Base-by-base conservation (phyloP, 2,797 vertebrate species). In the Danionella dracula region DNA sequence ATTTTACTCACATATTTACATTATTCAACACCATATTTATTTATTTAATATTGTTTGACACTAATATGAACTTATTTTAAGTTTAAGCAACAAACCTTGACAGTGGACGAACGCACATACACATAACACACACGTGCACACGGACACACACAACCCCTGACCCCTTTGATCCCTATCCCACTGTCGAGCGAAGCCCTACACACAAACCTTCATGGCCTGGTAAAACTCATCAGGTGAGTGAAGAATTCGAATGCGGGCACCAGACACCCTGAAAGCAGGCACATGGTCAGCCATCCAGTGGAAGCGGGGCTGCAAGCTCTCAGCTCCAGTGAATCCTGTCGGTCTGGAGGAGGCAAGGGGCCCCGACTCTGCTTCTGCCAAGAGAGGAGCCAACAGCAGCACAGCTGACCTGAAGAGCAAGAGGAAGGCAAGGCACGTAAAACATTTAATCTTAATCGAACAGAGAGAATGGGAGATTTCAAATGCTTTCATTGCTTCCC, bases 171-270 rank as follows among this genome's bases (percentile, higher is more conserved):
- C n/a, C n/a, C n/a, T n/a, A n/a, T n/a, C n/a, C n/a, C n/a, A n/a
- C n/a, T n/a, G n/a, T n/a, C 4, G 5, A 31, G 4, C 19, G 34
- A 35, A 41, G 4, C 15, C 34, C 2, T 0, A 0, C 1, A 8
- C 1, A 0, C 27, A 34, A 1, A 59, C 96, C 93, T 97, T 99
- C 85, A 99, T 88, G 17, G 92, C 82, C 72, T 94, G 92, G 62
- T 96, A 99, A 82, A 99, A 98, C 80, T 99, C 94, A 0, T 86
- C 73, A 0, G 96, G 96, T 6, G 95, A 94, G 1, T 84, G 88
- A 10, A 99, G 92, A 9, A 99, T 83, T 54, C 87, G 91, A 68
- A 99, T 80, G 0, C 83, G 88, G 0, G 87, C 80, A 21, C 96
- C 95, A 4, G 90, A 92, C 46, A 99, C 90, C 1, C 90, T 85